A percentile compares a stretch with the other conserved stretches of the same genome.
These are phyloP conservation scores for Platysteira castanea DNA, from an alignment of 2,113 vertebrate species.

Conservation along the genomic window DNA sequence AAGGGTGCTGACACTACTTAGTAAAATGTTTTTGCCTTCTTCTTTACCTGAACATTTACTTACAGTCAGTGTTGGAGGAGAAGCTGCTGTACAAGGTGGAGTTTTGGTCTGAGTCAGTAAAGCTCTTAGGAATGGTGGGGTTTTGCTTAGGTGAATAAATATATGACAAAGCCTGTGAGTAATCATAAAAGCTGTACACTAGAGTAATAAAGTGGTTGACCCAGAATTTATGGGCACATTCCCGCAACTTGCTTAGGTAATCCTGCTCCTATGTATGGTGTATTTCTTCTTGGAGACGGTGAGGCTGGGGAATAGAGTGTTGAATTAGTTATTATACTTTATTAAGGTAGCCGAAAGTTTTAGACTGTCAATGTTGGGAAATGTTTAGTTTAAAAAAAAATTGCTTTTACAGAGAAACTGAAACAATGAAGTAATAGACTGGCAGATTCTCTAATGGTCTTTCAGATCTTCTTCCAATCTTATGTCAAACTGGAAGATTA, in stretches of 20 bases:
- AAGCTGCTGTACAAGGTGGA: neutral
- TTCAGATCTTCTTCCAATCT: neutral
- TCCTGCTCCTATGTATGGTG: neutral
- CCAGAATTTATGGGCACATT: neutral
- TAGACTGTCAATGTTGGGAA: neutral
- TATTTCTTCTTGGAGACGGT: neutral
- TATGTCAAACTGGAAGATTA: neutral
- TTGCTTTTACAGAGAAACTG: neutral
- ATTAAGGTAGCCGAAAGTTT: neutral
- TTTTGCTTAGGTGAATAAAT: neutral
- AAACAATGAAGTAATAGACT: neutral
- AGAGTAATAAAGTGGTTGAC: neutral
- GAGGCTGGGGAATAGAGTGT: neutral
- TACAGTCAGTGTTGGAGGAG: neutral
- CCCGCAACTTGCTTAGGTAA: neutral
- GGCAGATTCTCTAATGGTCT: neutral
- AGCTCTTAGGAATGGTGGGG: neutral
- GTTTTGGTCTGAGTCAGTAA: neutral
- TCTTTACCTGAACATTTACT: neutral
- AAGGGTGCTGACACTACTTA: neutral
- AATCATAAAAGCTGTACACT: neutral
- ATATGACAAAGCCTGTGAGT: neutral
- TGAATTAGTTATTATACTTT: neutral
- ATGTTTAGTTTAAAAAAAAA: neutral
- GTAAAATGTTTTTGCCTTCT: neutral